Evolutionary conservation across 2,797 vertebrate species (phyloP), one percentile per base, ranked within the genome.

Genomic region (Enteromius trimaculatus): DNA sequence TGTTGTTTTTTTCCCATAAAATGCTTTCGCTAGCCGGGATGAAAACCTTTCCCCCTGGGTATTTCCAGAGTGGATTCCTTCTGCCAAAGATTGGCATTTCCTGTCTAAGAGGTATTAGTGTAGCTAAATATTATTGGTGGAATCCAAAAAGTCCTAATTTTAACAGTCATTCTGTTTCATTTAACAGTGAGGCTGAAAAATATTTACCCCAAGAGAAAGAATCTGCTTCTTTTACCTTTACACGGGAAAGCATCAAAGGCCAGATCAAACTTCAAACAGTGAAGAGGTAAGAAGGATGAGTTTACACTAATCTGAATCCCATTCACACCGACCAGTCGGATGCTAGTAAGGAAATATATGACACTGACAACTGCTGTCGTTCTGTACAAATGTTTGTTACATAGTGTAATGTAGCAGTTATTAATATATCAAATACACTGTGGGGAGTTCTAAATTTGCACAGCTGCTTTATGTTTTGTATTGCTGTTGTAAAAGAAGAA

Each of bases 11-110:
- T 42, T 31, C 26, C 77, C 21, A 3, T 44, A 78, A 42, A 84
- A 76, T 82, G 44, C 21, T 26, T 14, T 83, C 82, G 79, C 3
- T 87, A 99, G 98, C 89, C 95, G 96, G 19, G 94, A 97, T 34
- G 93, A 95, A 87, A 91, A 94, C 85, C 84, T 92, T 90, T 96
- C 96, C 0, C 92, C 91, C 85, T 98, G 97, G 97, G 96, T 95
- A 77, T 98, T 97, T 84, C 95, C 97, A 0, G 95, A 97, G 16
- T 99, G 97, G 97, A 90, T 98, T 72, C 97, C 97, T 0, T 90
- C 94, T 71, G 88, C 86, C 1, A 93, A 86, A 51, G 88, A 92
- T 86, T 99, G 97, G 97, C 89, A 79, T 0, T 92, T 93, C 14
- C 91, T 99, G 10, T 92, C 96, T 0, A 90, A 92, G 2, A 96